phyloP scores from a whole-genome alignment of 2,888 invertebrate species.

The Pachymerium ferrugineum region DNA sequence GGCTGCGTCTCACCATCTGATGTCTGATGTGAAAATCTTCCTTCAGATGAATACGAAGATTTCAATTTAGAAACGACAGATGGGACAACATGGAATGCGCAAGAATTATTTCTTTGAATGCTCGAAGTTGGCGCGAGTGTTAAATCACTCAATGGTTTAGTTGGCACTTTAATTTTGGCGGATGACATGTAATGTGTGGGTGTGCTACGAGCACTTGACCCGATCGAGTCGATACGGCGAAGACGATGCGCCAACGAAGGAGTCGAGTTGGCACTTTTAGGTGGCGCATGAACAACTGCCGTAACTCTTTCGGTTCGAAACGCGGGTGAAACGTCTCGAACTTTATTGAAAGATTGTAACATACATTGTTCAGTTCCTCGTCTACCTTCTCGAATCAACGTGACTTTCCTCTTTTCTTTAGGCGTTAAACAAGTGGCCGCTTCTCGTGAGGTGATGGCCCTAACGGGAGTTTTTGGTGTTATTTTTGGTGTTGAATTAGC shows the following conservation, averaged over 20 bases:
- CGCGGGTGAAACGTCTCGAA: background rate
- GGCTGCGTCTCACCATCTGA: background rate
- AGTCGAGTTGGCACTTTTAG: slow-evolving; percentile 37
- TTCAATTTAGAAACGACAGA: background rate
- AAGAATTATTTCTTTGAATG: background rate
- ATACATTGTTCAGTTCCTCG: background rate
- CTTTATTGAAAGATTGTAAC: background rate
- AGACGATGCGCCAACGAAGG: slow-evolving; percentile 32
- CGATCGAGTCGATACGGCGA: slow-evolving; percentile 29
- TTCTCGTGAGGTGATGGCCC: background rate
- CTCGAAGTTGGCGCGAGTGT: slow-evolving; percentile 28
- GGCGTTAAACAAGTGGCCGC: background rate
- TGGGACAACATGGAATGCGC: slow-evolving; percentile 6
- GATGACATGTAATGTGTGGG: slow-evolving; percentile 34
- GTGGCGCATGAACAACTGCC: slow-evolving; percentile 35
- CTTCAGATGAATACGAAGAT: background rate
- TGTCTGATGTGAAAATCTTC: background rate
- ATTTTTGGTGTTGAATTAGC: slow-evolving; percentile 14
- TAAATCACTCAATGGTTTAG: slow-evolving; percentile 36
- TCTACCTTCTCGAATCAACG: slow-evolving; percentile 18
- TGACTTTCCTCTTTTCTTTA: slow-evolving; percentile 29
- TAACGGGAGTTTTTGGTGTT: background rate
- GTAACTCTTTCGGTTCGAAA: slow-evolving; percentile 30
- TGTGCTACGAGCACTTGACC: slow-evolving; percentile 36
- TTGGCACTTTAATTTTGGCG: slow-evolving; percentile 30